Base-by-base conservation (phyloP, 2,888 invertebrate species). In the Limnephilus auricula region DNA sequence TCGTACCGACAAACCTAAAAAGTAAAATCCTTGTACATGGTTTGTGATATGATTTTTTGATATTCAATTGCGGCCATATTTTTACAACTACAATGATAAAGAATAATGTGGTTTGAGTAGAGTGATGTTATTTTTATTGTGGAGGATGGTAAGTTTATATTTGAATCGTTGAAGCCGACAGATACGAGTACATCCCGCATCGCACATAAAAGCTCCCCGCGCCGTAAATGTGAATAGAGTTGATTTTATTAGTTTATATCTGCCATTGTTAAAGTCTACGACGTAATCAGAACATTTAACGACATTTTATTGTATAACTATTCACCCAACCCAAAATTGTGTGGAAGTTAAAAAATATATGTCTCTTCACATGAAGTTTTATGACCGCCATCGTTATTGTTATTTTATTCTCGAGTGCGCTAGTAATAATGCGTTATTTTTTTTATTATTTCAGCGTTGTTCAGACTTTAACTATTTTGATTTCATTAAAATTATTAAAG, bases 161-260 rank as follows among this genome's bases (percentile, higher is more conserved):
- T 65, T 65, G 6, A 65, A 65, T 65, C 65, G 65, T 65, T 10
- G 65, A 65, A 65, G n/a, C 65, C 65, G 65, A 65, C 25, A 65
- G 65, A 9, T 65, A n/a, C n/a, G n/a, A n/a, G n/a, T n/a, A 18
- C 50, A 65, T 65, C 87, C 79, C 87, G 87, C 87, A 88, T 88
- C 79, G 34, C 9, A 32, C 78, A 78, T 78, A 34, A 65, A 32
- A 37, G 87, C 65, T 88, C 65, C n/a, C 79, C 65, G 25, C 10
- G 79, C 34, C 79, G 25, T 37, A 37, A 88, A 25, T n/a, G 13
- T 34, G 78, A 88, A 88, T 88, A 85, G 34, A 88, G 12, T 30
- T 31, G 10, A 88, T 88, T 88, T 88, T 18, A 88, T 88, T 50
- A 85, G 31, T 65, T 65, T 10, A 87, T 87, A 78, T 87, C 31